phyloP scores from a whole-genome alignment of 2,888 invertebrate genomes.

The Mactromeris polynyma region DNA sequence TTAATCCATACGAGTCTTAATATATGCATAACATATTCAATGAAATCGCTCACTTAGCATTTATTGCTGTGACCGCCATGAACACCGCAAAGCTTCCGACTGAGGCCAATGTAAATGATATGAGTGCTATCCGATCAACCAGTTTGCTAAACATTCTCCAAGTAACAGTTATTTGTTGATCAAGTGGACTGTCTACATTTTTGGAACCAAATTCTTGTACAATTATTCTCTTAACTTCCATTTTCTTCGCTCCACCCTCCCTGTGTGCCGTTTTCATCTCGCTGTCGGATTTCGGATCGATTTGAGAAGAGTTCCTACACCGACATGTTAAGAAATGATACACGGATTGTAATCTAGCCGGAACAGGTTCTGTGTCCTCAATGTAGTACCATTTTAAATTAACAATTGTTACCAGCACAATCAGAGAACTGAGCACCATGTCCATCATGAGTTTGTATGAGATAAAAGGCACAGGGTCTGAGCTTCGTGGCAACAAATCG shows the following conservation, averaged over 20 bases:
- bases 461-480: slow-evolving; percentile 67
- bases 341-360: background rate
- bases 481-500: slow-evolving; percentile 65
- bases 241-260: background rate
- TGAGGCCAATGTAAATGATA: slow-evolving; percentile 8
- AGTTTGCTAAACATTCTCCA: slow-evolving; percentile 32
- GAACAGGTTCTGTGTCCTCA: slow-evolving; percentile 43
- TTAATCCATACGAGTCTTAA: no score
- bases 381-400: slow-evolving; percentile 65
- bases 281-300: background rate
- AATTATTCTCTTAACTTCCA: background rate
- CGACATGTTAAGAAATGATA: background rate
- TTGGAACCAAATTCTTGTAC: background rate
- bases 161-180: background rate
- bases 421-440: slow-evolving; percentile 68
- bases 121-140: slow-evolving; percentile 27
- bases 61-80: background rate
- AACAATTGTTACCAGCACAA: slow-evolving; percentile 65
- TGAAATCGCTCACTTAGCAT: background rate
- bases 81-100: background rate
- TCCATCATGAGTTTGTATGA: slow-evolving; percentile 67
- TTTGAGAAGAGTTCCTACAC: background rate
- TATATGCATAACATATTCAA: no score
- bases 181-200: background rate
- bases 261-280: background rate